phyloP scores from a whole-genome alignment of 37 sponge, comb jelly and placozoan genomes.

The Spongia lamella region DNA sequence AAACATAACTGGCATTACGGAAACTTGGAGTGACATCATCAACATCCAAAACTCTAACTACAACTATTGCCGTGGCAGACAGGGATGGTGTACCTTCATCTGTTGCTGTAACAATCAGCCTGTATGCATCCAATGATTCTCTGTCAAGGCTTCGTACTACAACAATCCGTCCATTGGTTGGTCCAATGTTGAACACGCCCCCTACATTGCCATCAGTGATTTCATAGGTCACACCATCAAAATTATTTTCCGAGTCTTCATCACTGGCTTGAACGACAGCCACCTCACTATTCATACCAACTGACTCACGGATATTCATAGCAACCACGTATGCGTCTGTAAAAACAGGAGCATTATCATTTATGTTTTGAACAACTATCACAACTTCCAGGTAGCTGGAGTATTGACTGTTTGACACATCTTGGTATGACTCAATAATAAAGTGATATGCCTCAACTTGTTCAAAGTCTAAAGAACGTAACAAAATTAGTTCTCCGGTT shows the following conservation, averaged over 20 bases:
- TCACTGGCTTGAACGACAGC: constrained; percentile 26
- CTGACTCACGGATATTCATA: constrained; percentile 13
- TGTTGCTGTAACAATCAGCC: constrained; percentile 52
- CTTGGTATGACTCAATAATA: constrained; percentile 30
- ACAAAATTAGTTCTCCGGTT: constrained; percentile 7
- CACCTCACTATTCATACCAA: constrained; percentile 2
- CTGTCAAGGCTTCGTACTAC: constrained; percentile 40
- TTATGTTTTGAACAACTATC: constrained; percentile 28
- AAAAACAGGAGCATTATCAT: constrained; percentile 51
- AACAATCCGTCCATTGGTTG: constrained; percentile 25
- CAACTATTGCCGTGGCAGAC: constrained; percentile 23
- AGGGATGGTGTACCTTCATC: constrained; percentile 58
- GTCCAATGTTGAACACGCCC: constrained; percentile 34
- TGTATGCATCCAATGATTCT: constrained; percentile 13
- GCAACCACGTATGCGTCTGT: neutral
- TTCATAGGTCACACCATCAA: constrained; percentile 13
- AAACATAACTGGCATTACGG: constrained; percentile 36
- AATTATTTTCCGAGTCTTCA: constrained; percentile 56
- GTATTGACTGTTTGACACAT: neutral
- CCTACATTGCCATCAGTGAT: constrained; percentile 21
- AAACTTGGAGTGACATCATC: constrained; percentile 65
- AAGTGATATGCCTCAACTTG: constrained; percentile 23
- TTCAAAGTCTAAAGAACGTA: constrained; percentile 38
- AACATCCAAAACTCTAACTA: constrained; percentile 37
- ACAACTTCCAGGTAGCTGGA: constrained; percentile 35